Base-by-base conservation (phyloP, 2,797 vertebrate genomes). In the Amphiprion clarkii region DNA sequence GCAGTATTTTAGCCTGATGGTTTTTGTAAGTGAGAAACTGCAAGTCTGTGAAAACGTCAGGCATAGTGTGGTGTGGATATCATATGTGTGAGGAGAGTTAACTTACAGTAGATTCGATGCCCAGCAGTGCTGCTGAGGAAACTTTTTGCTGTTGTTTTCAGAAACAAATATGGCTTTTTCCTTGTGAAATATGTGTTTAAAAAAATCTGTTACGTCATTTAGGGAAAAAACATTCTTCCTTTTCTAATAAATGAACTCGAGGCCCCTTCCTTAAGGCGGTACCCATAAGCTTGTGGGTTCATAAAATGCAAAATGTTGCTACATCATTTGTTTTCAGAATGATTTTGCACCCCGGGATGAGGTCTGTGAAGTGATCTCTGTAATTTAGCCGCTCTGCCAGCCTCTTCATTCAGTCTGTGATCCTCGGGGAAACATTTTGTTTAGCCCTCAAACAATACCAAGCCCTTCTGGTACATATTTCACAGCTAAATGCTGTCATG, bases 401-500 rank as follows among this genome's bases (percentile, higher is more conserved):
- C 83, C 81, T 84, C 86, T 78, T 85, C 81, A 67, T 40, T 82
- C 78, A 81, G 83, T 80, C 78, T 76, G 73, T 33, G 67, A 83
- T 85, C 92, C 87, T 84, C 42, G 1, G 88, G 87, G 90, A 90
- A 78, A 88, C 78, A 84, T 91, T 89, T 65, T 71, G 74, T 48
- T 76, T 29, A 57, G 65, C 77, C 74, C 85, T 91, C 74, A 60
- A 88, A 90, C 89, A 93, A 92, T 85, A 87, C 79, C 64, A 54
- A 76, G 62, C 75, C 83, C 74, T 82, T 90, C 83, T 86, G 83
- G 85, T 83, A 80, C 77, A 84, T 82, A 75, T 90, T 94, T 93
- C 89, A 91, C 81, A 87, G 85, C 86, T 83, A 83, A 82, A 78
- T 70, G 73, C 85, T 92, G 88, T 91, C 85, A 88, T 82, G 87